A percentile compares a stretch with the other conserved stretches of the same genome.
Conservation (phyloP, 2,797 vertebrate genomes). For the Lagodon rhomboides region DNA sequence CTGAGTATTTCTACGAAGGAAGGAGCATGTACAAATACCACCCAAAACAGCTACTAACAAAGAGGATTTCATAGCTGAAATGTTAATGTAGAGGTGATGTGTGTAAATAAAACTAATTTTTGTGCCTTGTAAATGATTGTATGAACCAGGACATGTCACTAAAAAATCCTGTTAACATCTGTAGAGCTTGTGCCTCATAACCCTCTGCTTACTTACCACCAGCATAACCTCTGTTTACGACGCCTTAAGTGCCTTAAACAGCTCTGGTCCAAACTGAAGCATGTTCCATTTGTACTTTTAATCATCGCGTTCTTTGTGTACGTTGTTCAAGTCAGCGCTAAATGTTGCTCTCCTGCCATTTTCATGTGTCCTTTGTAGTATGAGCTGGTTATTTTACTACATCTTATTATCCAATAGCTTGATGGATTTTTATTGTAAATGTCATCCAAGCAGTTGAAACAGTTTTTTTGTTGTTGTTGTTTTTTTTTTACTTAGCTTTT, state of each 20-base stretch:
- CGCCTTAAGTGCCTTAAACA: conserved; percentile 81
- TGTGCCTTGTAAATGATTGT: conserved; percentile 95
- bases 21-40: conserved; percentile 88
- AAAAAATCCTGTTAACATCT: conserved; percentile 94
- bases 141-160: conserved; percentile 88
- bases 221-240: conserved; percentile 89
- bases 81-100: conserved; percentile 86
- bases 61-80: conserved; percentile 84
- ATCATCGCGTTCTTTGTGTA: conserved; percentile 82
- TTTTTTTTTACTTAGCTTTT: conserved; percentile 27
- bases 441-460: conserved; percentile 54
- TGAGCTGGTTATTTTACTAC: conserved; percentile 81
- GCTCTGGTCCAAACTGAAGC: conserved; percentile 87
- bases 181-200: conserved; percentile 93
- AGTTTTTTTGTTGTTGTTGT: background rate
- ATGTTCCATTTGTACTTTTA: conserved; percentile 87
- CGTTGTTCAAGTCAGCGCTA: conserved; percentile 77
- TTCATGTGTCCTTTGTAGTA: conserved; percentile 66
- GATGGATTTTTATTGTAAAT: conserved; percentile 75
- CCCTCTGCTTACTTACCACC: conserved; percentile 92
- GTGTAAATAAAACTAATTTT: conserved; percentile 98
- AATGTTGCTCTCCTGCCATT: conserved; percentile 78
- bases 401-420: conserved; percentile 86
- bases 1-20: conserved; percentile 84
- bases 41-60: conserved; percentile 92